phyloP scores from a whole-genome alignment of 2,113 vertebrate genomes.

The Notiomystis cincta region DNA sequence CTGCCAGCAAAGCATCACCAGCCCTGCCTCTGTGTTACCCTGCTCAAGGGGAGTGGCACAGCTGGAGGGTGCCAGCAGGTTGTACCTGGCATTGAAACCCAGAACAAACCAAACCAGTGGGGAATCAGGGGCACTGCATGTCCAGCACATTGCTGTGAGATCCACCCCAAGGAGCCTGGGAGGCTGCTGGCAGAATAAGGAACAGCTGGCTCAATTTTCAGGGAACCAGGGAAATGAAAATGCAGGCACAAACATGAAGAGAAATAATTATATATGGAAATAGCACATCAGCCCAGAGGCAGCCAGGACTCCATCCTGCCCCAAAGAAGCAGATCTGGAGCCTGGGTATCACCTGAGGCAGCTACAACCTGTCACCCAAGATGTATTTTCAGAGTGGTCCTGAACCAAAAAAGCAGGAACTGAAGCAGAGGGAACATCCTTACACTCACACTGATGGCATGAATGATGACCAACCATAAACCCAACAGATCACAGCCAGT shows the following conservation, averaged over 20 bases:
- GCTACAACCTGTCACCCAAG: neutral
- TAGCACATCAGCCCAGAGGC: neutral
- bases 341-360: neutral
- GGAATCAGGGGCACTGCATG: neutral
- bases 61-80: neutral
- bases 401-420: neutral
- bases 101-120: neutral
- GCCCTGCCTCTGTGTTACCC: neutral
- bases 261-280: neutral
- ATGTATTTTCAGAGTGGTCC: neutral
- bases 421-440: neutral
- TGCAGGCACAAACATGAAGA: rapidly evolving
- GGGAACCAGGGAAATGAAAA: neutral
- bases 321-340: neutral
- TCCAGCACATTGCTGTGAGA: neutral
- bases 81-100: neutral
- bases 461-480: neutral
- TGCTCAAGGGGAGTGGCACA: neutral
- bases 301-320: neutral
- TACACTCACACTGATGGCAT: neutral
- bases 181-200: neutral
- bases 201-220: neutral
- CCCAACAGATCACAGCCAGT: neutral
- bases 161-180: neutral
- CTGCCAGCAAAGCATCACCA: neutral